These are phyloP conservation scores for Aspiorhynchus laticeps DNA, from an alignment of 2,113 vertebrate genomes.

Conservation along the genomic window DNA sequence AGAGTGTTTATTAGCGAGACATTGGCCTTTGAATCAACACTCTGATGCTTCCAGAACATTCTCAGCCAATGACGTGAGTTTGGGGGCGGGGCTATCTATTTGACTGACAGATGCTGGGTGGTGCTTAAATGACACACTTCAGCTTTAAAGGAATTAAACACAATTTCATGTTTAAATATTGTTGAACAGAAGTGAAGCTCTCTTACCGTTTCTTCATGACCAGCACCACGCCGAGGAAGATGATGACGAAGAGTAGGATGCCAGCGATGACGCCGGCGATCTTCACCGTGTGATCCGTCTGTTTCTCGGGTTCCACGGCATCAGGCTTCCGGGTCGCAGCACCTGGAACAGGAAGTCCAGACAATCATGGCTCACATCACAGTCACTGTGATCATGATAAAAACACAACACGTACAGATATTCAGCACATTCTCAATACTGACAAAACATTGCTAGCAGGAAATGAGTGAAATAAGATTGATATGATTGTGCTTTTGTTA, in stretches of 20 bases:
- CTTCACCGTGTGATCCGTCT: conserved; percentile 88
- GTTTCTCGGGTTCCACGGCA: conserved; percentile 83
- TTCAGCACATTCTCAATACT: background rate
- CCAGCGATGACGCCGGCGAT: conserved; percentile 90
- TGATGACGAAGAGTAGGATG: conserved; percentile 89
- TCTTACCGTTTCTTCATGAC: conserved; percentile 92
- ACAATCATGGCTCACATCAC: background rate
- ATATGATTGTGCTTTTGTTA: background rate
- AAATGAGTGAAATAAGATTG: background rate
- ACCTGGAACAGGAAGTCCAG: conserved; percentile 64
- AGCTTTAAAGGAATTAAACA: background rate
- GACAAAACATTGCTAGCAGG: background rate
- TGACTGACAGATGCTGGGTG: background rate
- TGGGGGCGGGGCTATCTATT: background rate
- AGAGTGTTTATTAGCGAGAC: too few relatives aligned
- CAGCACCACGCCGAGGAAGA: conserved; percentile 87
- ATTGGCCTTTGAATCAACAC: too few relatives aligned
- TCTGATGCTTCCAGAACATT: background rate
- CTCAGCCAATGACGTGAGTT: background rate
- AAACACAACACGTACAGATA: background rate
- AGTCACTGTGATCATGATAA: background rate
- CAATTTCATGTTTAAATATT: background rate
- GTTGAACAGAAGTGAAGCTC: background rate
- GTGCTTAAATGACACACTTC: background rate
- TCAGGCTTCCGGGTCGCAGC: conserved; percentile 87